A percentile compares a stretch with the other conserved stretches of the same genome.
Conservation (phyloP, 2,888 invertebrate genomes). For the Drosophila rellima region DNA sequence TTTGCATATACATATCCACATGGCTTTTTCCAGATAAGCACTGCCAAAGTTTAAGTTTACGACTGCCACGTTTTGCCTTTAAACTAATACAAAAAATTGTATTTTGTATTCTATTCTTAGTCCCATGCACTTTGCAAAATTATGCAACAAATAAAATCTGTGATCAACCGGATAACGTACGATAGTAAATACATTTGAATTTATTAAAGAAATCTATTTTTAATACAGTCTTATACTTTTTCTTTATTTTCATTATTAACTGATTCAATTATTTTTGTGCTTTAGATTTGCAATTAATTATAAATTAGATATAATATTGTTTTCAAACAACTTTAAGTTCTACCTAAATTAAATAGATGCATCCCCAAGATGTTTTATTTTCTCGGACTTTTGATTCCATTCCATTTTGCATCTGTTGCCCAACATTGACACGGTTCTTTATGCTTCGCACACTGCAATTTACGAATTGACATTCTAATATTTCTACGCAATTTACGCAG, state of each 20-base stretch:
- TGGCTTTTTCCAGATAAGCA: constrained; percentile 63
- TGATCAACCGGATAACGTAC: constrained; percentile 31
- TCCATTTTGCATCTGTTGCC: constrained; percentile 11
- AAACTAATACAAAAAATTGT: constrained; percentile 20
- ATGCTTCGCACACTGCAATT: constrained; percentile 61
- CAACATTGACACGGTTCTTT: constrained; percentile 67
- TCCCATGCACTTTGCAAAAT: constrained; percentile 29
- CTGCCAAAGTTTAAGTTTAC: constrained; percentile 73
- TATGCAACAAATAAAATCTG: constrained; percentile 22
- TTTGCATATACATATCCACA: constrained; percentile 55
- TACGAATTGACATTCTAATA: constrained; percentile 75
- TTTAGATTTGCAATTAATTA: too few relatives aligned
- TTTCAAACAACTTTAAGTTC: too few relatives aligned
- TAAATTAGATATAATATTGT: too few relatives aligned
- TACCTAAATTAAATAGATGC: background rate
- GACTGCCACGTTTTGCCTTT: constrained; percentile 63
- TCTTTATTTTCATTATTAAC: background rate
- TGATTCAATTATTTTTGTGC: too few relatives aligned
- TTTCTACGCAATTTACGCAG: constrained; percentile 60
- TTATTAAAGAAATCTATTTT: background rate
- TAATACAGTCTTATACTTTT: too few relatives aligned
- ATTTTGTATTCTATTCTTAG: constrained; percentile 28
- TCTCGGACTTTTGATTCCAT: background rate
- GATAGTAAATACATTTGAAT: background rate
- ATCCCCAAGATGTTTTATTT: too few relatives aligned